Percentiles rank a stretch among this genome's conserved stretches.
These are phyloP conservation scores for Drosophila navojoa DNA, from an alignment of 1,140 invertebrate species.

Conservation along the genomic window DNA sequence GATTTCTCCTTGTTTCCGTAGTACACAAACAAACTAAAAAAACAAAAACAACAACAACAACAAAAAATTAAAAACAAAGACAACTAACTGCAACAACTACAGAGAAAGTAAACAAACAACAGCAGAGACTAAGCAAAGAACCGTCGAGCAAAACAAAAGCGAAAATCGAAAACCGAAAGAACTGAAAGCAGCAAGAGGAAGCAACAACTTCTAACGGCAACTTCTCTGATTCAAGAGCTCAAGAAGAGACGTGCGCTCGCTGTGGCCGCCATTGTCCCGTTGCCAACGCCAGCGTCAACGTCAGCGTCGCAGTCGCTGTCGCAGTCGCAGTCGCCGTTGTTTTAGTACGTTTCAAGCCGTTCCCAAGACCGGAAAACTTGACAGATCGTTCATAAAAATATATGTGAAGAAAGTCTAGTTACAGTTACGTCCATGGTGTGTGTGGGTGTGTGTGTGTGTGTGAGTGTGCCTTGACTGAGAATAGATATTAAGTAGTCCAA, in stretches of 20 bases:
- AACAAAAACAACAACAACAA: slow-evolving; percentile 27
- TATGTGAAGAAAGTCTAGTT: not conserved
- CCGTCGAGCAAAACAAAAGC: slow-evolving; percentile 17
- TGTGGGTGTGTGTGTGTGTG: slow-evolving; percentile 5
- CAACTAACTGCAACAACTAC: slow-evolving; percentile 7
- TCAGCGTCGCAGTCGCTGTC: slow-evolving; percentile 21
- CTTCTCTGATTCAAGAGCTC: slow-evolving; percentile 14
- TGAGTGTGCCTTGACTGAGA: not conserved
- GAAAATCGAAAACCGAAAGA: not conserved
- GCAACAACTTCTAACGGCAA: slow-evolving; percentile 11
- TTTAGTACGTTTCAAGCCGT: slow-evolving; percentile 49
- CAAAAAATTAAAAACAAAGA: slow-evolving; percentile 21
- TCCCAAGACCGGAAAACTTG: slow-evolving; percentile 10
- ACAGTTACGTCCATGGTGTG: slow-evolving; percentile 6
- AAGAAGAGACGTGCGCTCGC: slow-evolving; percentile 3
- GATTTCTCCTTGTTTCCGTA: slow-evolving; percentile 83
- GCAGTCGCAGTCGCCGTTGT: slow-evolving; percentile 23
- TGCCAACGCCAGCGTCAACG: not conserved
- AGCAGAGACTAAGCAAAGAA: slow-evolving; percentile 18
- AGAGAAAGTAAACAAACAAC: not conserved
- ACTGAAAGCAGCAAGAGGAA: slow-evolving; percentile 11
- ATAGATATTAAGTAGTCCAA: no score
- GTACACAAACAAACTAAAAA: slow-evolving; percentile 58
- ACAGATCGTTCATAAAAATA: slow-evolving; percentile 6
- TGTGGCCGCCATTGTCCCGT: not conserved